These are phyloP conservation scores for Ranitomeya imitator DNA, from an alignment of 2,113 vertebrate genomes.

Conservation along the genomic window DNA sequence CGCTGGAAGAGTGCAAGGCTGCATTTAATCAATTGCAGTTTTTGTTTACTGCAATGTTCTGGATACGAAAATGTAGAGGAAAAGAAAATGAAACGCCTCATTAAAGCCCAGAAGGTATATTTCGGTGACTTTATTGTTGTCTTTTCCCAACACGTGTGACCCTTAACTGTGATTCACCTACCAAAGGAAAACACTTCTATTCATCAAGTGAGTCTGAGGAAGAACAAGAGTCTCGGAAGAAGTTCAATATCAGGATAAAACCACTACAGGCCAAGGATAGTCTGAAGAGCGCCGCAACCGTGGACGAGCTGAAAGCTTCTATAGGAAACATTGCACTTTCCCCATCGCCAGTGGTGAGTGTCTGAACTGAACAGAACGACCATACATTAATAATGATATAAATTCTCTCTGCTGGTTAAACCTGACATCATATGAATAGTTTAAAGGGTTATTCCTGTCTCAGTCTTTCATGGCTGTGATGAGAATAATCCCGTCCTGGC, in stretches of 20 bases:
- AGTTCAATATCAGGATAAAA: conserved; percentile 97
- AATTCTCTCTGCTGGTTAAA: background rate
- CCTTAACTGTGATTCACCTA: conserved; percentile 84
- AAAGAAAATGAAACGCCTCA: too few relatives aligned
- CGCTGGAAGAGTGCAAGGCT: too few relatives aligned
- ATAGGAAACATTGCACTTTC: conserved; percentile 92
- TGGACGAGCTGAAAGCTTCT: conserved; percentile 93
- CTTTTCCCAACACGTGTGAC: conserved; percentile 53
- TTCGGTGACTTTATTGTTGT: background rate
- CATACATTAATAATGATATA: background rate
- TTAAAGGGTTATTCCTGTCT: background rate
- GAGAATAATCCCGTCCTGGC: too few relatives aligned
- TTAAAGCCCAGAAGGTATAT: too few relatives aligned
- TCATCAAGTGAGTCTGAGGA: conserved; percentile 97
- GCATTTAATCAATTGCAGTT: too few relatives aligned
- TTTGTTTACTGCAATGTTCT: too few relatives aligned
- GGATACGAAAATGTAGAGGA: too few relatives aligned
- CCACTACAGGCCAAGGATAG: conserved; percentile 85
- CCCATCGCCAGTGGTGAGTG: conserved; percentile 92
- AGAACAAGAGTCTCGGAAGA: conserved; percentile 91
- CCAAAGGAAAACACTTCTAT: conserved; percentile 85
- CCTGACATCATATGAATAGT: background rate
- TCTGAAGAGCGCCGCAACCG: conserved; percentile 81
- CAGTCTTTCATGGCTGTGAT: too few relatives aligned
- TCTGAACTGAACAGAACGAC: fast-evolving